phyloP scores from a whole-genome alignment of 2,113 vertebrate genomes.

The Etheostoma spectabile region DNA sequence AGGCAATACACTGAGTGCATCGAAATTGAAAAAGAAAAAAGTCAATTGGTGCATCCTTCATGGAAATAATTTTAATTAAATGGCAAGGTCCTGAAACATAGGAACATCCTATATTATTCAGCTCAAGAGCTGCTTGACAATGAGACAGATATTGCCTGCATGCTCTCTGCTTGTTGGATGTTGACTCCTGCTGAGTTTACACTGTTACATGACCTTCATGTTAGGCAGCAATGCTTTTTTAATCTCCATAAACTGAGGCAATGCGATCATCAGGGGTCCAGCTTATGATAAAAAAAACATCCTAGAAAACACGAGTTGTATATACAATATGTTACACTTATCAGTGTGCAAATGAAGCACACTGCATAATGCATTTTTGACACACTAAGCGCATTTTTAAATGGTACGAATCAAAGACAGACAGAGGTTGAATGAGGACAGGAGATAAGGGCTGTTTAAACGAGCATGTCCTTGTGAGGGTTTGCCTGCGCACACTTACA shows the following conservation, averaged over 20 bases:
- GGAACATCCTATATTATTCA: not conserved
- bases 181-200: slow-evolving; percentile 6
- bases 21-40: not conserved
- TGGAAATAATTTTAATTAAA: slow-evolving; percentile 20
- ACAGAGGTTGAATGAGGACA: slow-evolving; percentile 38
- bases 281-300: slow-evolving; percentile 45
- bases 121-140: not conserved
- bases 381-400: slow-evolving; percentile 18
- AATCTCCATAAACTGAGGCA: slow-evolving; percentile 27
- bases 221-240: slow-evolving; percentile 8
- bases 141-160: not conserved
- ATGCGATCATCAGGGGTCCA: slow-evolving; percentile 46
- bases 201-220: slow-evolving; percentile 38
- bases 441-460: slow-evolving; percentile 51
- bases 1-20: too few relatives aligned
- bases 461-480: slow-evolving; percentile 33
- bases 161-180: not conserved
- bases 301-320: slow-evolving; percentile 6
- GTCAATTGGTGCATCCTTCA: not conserved
- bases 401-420: slow-evolving; percentile 19
- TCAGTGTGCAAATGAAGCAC: slow-evolving; percentile 20
- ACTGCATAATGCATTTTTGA: slow-evolving; percentile 18
- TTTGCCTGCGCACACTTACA: slow-evolving; percentile 6
- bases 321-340: slow-evolving; percentile 20
- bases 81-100: not conserved